Percentiles rank a stretch among this genome's conserved stretches.
These are phyloP conservation scores for Drosophila merina DNA, from an alignment of 2,888 invertebrate species.

Conservation along the genomic window DNA sequence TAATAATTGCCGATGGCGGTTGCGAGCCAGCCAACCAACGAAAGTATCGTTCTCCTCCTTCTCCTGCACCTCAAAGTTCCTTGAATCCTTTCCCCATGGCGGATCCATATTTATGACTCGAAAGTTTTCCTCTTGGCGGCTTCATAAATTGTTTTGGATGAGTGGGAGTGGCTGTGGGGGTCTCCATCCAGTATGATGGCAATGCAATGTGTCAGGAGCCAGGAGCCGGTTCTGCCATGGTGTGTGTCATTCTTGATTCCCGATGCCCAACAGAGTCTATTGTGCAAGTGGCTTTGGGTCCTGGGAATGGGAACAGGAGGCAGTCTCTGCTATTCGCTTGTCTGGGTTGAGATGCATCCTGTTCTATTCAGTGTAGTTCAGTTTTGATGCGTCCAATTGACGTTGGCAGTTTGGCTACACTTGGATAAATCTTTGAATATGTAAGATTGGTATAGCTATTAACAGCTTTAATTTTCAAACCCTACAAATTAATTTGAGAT, in stretches of 20 bases:
- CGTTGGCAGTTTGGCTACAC: constrained; percentile 45
- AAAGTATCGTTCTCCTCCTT: constrained; percentile 63
- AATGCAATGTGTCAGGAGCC: constrained; percentile 16
- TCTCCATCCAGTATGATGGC: constrained; percentile 17
- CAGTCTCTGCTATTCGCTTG: constrained; percentile 18
- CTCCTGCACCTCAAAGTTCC: constrained; percentile 49
- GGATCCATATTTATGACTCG: constrained; percentile 68
- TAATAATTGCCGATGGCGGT: constrained; percentile 71
- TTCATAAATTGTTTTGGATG: constrained; percentile 49
- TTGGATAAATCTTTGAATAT: constrained; percentile 1
- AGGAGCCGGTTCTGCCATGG: constrained; percentile 7
- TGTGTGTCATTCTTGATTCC: constrained; percentile 45
- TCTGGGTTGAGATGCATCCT: constrained; percentile 28
- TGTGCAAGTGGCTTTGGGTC: constrained; percentile 34
- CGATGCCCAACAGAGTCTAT: constrained; percentile 37
- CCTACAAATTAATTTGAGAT: too few species aligned
- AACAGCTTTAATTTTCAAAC: too few species aligned
- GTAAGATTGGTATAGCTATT: background rate
- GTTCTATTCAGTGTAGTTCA: constrained; percentile 15
- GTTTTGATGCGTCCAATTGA: constrained; percentile 20
- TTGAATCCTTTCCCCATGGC: constrained; percentile 28
- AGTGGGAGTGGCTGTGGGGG: background rate
- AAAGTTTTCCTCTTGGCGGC: constrained; percentile 66
- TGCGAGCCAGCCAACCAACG: constrained; percentile 14
- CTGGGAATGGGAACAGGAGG: constrained; percentile 3